These are phyloP conservation scores for Bucco capensis DNA, from an alignment of 2,113 vertebrate species.

Conservation along the genomic window DNA sequence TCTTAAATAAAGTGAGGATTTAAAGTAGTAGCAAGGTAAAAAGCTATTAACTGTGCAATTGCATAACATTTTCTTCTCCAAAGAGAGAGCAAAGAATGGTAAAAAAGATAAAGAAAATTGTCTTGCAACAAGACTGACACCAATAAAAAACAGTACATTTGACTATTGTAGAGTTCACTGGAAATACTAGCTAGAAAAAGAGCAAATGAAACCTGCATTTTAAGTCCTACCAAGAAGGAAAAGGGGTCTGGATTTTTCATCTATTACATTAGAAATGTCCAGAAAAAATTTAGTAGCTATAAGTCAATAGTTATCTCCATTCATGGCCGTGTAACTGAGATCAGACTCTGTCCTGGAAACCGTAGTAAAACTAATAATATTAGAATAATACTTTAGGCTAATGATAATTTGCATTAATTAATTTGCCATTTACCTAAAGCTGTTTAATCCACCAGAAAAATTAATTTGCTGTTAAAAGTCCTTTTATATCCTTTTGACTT, in stretches of 20 bases:
- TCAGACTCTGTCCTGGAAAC: neutral
- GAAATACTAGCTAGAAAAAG: neutral
- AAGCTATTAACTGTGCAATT: neutral
- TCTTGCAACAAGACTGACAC: neutral
- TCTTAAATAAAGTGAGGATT: neutral
- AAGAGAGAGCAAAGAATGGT: neutral
- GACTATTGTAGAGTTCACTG: neutral
- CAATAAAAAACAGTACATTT: neutral
- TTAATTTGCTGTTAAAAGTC: neutral
- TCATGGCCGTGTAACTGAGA: neutral
- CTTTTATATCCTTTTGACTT: neutral
- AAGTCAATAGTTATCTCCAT: neutral
- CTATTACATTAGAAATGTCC: neutral
- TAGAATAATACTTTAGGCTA: slow-evolving; percentile 11
- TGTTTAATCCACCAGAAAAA: neutral
- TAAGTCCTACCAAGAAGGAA: neutral
- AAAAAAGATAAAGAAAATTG: neutral
- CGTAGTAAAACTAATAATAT: neutral
- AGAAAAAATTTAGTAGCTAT: neutral
- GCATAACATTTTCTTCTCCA: neutral
- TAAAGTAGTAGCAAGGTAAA: neutral
- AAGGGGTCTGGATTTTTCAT: neutral
- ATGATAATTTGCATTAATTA: slow-evolving; percentile 33
- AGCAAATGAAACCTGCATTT: neutral
- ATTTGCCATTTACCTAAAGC: slow-evolving; percentile 13